Percentiles rank a stretch among this genome's conserved stretches.
phyloP scores from a whole-genome alignment of 1,140 invertebrate species.

The Drosophila ercepeae region DNA sequence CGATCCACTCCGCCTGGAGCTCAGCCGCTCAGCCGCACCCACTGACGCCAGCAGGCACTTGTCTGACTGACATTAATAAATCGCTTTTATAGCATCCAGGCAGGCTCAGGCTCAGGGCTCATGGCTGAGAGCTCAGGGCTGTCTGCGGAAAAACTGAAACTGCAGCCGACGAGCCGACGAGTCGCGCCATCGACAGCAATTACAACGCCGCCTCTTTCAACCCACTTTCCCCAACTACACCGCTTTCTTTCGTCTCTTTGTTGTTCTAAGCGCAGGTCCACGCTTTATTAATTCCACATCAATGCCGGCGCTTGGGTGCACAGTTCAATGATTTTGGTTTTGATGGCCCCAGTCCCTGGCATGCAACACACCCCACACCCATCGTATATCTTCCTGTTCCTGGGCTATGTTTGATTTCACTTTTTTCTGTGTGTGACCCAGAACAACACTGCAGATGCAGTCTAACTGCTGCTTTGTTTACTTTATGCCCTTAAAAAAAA shows the following conservation, averaged over 20 bases:
- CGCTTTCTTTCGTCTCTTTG: slow-evolving; percentile 29
- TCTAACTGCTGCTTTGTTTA: slow-evolving; percentile 58
- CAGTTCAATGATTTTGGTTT: slow-evolving; percentile 59
- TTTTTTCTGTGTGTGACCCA: slow-evolving; percentile 39
- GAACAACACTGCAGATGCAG: slow-evolving; percentile 37
- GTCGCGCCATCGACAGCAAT: slow-evolving; percentile 43
- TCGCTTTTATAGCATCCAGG: slow-evolving; percentile 73
- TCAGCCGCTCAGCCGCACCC: slow-evolving; percentile 25
- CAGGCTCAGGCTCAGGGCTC: slow-evolving; percentile 15
- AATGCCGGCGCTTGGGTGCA: slow-evolving; percentile 54
- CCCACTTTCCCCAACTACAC: slow-evolving; percentile 1
- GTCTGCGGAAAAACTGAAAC: slow-evolving; percentile 42
- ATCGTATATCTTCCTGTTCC: slow-evolving; percentile 1
- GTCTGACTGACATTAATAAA: slow-evolving; percentile 81
- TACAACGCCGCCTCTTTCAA: neutral
- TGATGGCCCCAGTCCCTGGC: neutral
- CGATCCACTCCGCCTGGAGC: neutral
- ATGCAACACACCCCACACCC: too few relatives aligned
- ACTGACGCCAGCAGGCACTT: slow-evolving; percentile 69
- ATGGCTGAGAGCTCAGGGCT: slow-evolving; percentile 33
- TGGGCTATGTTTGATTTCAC: slow-evolving; percentile 24
- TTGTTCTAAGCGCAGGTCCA: slow-evolving; percentile 60
- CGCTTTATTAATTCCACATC: slow-evolving; percentile 78
- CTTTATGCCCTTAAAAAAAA: slow-evolving; percentile 15
- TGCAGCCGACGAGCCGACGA: too few relatives aligned